phyloP scores from a whole-genome alignment of 2,888 invertebrate species.

The Bugulina stolonifera region DNA sequence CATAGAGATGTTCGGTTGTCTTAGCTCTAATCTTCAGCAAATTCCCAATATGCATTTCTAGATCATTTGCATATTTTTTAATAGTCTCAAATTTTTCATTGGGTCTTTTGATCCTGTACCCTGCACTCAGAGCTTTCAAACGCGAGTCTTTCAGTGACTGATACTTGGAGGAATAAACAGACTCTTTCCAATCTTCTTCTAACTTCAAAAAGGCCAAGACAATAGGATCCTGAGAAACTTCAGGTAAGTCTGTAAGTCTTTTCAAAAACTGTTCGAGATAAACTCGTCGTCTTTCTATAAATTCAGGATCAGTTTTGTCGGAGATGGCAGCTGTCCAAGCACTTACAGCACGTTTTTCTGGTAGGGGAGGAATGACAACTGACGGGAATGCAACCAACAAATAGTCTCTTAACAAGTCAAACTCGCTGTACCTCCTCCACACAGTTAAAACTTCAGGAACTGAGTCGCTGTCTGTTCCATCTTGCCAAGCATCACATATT shows the following conservation, averaged over 20 bases:
- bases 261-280: conserved; percentile 74
- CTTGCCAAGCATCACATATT: neutral
- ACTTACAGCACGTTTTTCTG: conserved; percentile 65
- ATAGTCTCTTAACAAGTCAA: conserved; percentile 72
- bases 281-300: conserved; percentile 73
- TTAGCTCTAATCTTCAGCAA: conserved; percentile 49
- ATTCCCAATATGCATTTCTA: conserved; percentile 58
- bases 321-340: conserved; percentile 69
- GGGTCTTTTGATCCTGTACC: conserved; percentile 67
- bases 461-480: neutral
- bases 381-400: conserved; percentile 73
- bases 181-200: conserved; percentile 73
- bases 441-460: neutral
- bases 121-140: conserved; percentile 68
- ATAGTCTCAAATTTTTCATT: conserved; percentile 67
- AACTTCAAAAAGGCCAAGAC: conserved; percentile 73
- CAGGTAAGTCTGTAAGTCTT: conserved; percentile 69
- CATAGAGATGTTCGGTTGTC: conserved; percentile 70
- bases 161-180: conserved; percentile 67
- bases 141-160: conserved; percentile 68
- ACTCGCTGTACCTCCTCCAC: conserved; percentile 71
- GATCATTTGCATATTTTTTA: conserved; percentile 68
- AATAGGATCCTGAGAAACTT: conserved; percentile 68
- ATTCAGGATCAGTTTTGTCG: conserved; percentile 77
- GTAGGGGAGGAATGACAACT: conserved; percentile 72